Conservation (phyloP, 2,797 vertebrate genomes). For the Sciurus carolinensis region DNA sequence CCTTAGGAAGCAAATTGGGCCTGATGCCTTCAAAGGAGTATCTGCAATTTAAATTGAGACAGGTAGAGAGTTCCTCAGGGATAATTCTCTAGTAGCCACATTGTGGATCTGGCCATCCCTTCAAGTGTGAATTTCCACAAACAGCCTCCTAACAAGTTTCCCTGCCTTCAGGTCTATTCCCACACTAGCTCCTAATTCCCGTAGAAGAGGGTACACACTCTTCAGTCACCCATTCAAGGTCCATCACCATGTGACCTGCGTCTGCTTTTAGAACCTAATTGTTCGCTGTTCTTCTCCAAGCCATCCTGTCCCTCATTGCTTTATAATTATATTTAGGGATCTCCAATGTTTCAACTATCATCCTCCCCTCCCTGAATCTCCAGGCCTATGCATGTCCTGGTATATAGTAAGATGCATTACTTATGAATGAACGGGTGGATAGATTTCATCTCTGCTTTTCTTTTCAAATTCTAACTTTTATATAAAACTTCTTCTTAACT, state of each 20-base stretch:
- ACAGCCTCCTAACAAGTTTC: not conserved
- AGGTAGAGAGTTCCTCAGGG: not conserved
- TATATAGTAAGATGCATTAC: not conserved
- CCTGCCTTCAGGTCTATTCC: not conserved
- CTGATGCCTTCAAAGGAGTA: not conserved
- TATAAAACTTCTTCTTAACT: not conserved
- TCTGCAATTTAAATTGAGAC: not conserved
- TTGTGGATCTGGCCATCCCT: not conserved
- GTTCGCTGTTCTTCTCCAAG: not conserved
- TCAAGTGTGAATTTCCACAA: not conserved
- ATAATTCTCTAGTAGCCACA: not conserved
- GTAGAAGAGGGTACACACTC: not conserved
- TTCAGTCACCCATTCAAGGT: not conserved
- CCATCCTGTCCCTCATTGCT: not conserved
- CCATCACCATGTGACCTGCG: not conserved
- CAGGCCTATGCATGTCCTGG: not conserved
- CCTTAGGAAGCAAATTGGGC: not conserved
- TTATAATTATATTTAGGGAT: not conserved
- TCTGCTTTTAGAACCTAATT: not conserved
- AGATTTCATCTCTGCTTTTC: conserved; percentile 18
- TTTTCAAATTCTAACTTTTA: not conserved
- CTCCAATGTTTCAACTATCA: not conserved
- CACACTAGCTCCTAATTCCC: not conserved
- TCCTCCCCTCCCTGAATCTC: not conserved
- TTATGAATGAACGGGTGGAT: not conserved